phyloP scores from a whole-genome alignment of 2,113 vertebrate genomes.

The Salvelinus namaycush region DNA sequence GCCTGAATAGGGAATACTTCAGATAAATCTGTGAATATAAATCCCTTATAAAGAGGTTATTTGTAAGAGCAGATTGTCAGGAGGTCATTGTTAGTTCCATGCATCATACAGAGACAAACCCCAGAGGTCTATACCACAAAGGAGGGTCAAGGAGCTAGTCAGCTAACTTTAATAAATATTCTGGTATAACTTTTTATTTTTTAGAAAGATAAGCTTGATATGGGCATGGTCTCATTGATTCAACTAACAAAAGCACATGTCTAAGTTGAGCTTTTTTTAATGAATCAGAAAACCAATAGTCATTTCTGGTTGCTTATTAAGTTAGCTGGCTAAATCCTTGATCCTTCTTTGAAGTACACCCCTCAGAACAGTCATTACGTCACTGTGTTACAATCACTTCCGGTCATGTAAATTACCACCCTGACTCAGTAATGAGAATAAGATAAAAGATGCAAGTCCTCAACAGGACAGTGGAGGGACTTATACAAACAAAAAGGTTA shows the following conservation, averaged over 20 bases:
- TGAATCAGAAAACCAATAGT: neutral
- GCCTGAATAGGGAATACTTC: too few species aligned
- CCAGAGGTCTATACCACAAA: neutral
- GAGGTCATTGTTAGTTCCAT: neutral
- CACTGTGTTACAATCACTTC: neutral
- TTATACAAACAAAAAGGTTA: neutral
- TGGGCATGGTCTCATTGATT: too few species aligned
- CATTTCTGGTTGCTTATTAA: neutral
- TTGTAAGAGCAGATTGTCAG: neutral
- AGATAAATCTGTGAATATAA: too few species aligned
- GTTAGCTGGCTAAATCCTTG: too few species aligned
- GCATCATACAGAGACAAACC: neutral
- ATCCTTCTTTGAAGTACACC: neutral
- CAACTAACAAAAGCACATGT: too few species aligned
- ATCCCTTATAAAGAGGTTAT: too few species aligned
- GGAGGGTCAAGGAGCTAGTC: too few species aligned
- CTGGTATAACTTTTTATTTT: too few species aligned
- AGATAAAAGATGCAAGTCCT: neutral
- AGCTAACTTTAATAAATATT: too few species aligned
- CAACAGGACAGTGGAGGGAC: neutral
- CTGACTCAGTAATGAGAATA: neutral
- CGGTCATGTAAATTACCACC: neutral
- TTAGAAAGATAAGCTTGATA: too few species aligned
- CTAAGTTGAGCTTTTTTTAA: too few species aligned
- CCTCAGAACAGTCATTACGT: too few species aligned